A percentile compares a stretch with the other conserved stretches of the same genome.
These are phyloP conservation scores for Erannis defoliaria DNA, from an alignment of 2,888 invertebrate species.

Conservation along the genomic window DNA sequence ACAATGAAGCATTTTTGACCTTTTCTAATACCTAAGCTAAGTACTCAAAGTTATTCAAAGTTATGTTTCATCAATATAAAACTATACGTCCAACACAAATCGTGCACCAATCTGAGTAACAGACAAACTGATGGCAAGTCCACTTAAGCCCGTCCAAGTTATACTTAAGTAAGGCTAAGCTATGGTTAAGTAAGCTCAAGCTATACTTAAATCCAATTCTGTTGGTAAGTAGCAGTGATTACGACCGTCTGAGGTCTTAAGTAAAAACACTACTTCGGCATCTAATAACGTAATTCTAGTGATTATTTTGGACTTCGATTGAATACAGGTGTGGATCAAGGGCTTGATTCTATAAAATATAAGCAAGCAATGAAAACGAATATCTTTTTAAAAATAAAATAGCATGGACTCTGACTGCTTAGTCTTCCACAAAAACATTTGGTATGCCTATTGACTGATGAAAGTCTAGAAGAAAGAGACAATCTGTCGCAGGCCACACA, in stretches of 20 bases:
- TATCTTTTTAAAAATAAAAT: no score
- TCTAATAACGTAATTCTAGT: conserved; percentile 76
- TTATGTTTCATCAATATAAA: conserved; percentile 12
- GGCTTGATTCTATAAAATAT: no score
- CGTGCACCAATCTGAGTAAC: conserved; percentile 47
- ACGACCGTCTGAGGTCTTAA: conserved; percentile 58
- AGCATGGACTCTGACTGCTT: no score
- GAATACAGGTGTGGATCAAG: conserved; percentile 63
- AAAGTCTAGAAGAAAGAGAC: no score
- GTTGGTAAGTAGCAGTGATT: conserved; percentile 66
- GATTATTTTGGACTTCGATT: conserved; percentile 68
- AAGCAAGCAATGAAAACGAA: no score
- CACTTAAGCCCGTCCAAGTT: conserved; percentile 62
- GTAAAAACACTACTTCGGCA: conserved; percentile 68
- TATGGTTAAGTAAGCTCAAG: conserved; percentile 43
- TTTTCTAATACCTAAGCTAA: conserved; percentile 21
- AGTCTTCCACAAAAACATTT: no score
- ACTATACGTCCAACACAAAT: conserved; percentile 35
- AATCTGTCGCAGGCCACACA: no score
- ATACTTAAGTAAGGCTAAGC: conserved; percentile 59
- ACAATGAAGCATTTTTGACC: no score
- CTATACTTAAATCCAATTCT: conserved; percentile 68
- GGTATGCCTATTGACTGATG: no score
- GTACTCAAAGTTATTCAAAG: conserved; percentile 30
- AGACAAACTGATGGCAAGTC: conserved; percentile 42